These are phyloP conservation scores for Hipposideros armiger DNA, from an alignment of 2,113 vertebrate genomes.

Conservation along the genomic window DNA sequence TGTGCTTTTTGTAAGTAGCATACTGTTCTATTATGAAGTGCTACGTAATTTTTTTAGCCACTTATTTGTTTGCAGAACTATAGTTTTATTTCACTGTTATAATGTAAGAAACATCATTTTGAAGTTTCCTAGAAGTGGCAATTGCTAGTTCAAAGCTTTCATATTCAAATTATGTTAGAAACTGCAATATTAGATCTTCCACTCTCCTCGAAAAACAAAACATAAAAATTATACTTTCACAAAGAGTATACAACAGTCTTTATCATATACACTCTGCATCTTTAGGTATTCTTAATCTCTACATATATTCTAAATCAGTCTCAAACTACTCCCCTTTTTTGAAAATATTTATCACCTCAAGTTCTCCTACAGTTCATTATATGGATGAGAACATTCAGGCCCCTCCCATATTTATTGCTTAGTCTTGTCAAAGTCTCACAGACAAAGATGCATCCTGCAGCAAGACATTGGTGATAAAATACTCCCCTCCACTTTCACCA, in stretches of 20 bases:
- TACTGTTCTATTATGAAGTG: background rate
- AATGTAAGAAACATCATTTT: background rate
- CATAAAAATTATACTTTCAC: background rate
- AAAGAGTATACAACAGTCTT: background rate
- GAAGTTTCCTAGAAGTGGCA: background rate
- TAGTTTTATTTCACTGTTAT: background rate
- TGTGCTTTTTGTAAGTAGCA: background rate
- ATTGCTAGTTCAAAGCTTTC: background rate
- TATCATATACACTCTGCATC: background rate
- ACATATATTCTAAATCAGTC: background rate
- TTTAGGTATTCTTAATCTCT: background rate
- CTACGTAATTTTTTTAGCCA: background rate
- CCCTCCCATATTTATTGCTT: background rate
- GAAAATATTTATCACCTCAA: background rate
- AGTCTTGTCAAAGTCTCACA: background rate
- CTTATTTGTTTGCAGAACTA: background rate
- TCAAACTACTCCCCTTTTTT: background rate
- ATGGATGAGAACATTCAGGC: background rate
- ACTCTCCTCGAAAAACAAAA: background rate
- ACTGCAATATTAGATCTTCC: background rate
- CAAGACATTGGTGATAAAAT: background rate
- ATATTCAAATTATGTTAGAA: background rate
- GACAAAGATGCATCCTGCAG: background rate
- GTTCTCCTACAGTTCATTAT: background rate
- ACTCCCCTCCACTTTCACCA: fast-evolving